These are phyloP conservation scores for Hydropotes inermis DNA, from an alignment of 2,113 vertebrate genomes.

Conservation along the genomic window DNA sequence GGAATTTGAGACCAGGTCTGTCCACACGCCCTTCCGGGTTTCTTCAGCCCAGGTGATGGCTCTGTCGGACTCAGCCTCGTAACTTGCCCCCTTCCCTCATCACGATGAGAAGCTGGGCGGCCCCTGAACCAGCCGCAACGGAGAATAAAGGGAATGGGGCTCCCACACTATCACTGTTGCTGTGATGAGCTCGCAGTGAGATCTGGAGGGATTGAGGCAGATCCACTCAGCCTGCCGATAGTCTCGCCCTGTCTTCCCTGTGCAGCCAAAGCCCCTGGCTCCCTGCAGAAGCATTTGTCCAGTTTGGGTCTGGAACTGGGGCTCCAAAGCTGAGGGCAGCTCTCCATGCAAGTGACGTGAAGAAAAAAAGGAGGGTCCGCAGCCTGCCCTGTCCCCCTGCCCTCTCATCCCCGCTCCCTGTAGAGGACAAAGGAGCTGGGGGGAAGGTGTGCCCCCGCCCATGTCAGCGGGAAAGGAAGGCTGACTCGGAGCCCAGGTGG, in stretches of 20 bases:
- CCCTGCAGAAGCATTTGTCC: neutral
- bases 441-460: neutral
- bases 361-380: neutral
- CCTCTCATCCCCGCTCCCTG: neutral
- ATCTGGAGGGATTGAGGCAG: neutral
- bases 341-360: neutral
- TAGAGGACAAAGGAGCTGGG: rapidly evolving
- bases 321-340: neutral
- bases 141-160: neutral
- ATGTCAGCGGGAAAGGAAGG: neutral
- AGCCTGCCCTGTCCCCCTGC: neutral
- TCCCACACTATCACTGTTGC: neutral
- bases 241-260: neutral
- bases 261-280: neutral
- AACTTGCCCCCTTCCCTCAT: neutral
- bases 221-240: neutral
- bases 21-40: rapidly evolving
- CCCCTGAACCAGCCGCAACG: neutral
- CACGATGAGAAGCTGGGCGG: neutral
- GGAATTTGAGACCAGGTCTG: neutral
- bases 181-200: neutral
- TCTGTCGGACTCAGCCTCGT: neutral
- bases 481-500: neutral
- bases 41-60: neutral
- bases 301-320: neutral